Base-by-base conservation (phyloP, 2,888 invertebrate species). In the Acanthosepion esculentum region DNA sequence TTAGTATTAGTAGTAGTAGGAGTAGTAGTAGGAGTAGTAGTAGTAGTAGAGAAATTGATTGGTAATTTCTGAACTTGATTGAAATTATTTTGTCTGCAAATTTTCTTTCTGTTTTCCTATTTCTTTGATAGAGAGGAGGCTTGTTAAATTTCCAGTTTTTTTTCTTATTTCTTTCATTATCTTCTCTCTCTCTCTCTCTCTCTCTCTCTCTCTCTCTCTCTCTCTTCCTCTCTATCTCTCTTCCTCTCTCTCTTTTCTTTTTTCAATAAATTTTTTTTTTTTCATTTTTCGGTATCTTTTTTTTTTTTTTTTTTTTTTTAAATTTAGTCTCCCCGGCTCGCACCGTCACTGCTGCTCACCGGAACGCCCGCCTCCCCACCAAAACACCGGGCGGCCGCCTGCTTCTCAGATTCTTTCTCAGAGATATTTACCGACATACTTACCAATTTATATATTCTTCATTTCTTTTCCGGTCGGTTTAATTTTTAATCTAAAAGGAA, bases 381-480 rank as follows among this genome's bases (percentile, higher is more conserved):
- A 78, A 33, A 41, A 41, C 41, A 41, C 41, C 41, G 41, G 41
- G 41, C 41, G 15, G 15, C n/a, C 10, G 78, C 10, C 18, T 15
- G 78, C 7, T n/a, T n/a, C n/a, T 8, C 10, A 78, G 78, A n/a
- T 78, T 78, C 78, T 78, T 78, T n/a, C 78, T 78, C n/a, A 78
- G 78, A 78, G 78, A n/a, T 78, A 78, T 78, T 78, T 78, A 64
- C 64, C 64, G 23, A 64, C 64, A 64, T 64, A 64, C 64, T 64
- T 64, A 78, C 78, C 78, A 78, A 78, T 78, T 78, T n/a, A n/a
- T 78, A 33, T 78, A n/a, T 78, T 78, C n/a, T 78, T 78, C n/a
- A 33, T 78, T 78, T n/a, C n/a, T n/a, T 78, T 78, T 78, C 78
- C 78, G n/a, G n/a, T 78, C 78, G 78, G 78, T 78, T 78, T 78